These are phyloP conservation scores for Mormyrops attenuatus DNA, from an alignment of 2,797 vertebrate genomes.

Conservation along the genomic window DNA sequence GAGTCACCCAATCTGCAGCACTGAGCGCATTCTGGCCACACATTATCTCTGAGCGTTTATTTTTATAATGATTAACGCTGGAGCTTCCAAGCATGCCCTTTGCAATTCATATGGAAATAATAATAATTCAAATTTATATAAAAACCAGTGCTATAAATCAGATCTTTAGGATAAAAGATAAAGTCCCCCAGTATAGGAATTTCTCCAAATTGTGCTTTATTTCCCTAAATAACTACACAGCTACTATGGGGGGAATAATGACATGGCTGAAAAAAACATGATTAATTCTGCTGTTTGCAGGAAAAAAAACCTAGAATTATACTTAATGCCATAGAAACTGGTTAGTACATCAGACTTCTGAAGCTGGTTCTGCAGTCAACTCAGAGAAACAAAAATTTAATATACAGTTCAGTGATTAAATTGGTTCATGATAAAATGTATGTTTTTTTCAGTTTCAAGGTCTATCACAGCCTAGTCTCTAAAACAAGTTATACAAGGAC, in stretches of 20 bases:
- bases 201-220: background rate
- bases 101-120: background rate
- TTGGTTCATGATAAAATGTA: background rate
- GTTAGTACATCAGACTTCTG: background rate
- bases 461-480: background rate
- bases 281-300: background rate
- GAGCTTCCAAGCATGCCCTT: background rate
- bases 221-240: background rate
- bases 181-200: background rate
- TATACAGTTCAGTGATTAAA: background rate
- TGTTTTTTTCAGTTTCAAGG: background rate
- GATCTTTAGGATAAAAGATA: background rate
- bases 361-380: background rate
- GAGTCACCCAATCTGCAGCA: conserved; percentile 5
- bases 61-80: background rate
- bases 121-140: background rate
- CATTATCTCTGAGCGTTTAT: background rate
- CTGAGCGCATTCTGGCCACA: background rate
- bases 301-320: background rate
- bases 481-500: background rate
- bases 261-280: background rate
- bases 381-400: background rate
- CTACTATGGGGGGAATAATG: background rate
- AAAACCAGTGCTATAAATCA: background rate
- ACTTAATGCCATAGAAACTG: background rate